Conservation (phyloP, 2,888 invertebrate species). For the Ischnura elegans region DNA sequence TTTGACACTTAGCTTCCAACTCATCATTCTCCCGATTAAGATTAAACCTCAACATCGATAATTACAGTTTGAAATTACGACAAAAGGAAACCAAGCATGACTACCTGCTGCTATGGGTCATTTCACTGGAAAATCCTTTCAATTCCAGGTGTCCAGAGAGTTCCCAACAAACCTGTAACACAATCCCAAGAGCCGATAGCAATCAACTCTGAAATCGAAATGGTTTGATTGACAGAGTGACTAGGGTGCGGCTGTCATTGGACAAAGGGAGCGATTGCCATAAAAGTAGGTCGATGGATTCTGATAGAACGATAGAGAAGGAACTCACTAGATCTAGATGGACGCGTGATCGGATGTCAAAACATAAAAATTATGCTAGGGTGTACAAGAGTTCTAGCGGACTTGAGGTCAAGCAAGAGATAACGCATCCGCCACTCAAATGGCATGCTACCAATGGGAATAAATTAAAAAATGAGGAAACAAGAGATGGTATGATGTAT, state of each 20-base stretch:
- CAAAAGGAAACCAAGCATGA: not conserved
- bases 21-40: no score
- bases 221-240: constrained; percentile 26
- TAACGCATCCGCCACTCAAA: not conserved
- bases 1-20: no score
- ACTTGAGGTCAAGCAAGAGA: not conserved
- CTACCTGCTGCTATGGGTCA: not conserved
- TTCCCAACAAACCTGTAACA: not conserved
- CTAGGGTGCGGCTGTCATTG: constrained; percentile 15
- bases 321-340: not conserved
- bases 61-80: not conserved
- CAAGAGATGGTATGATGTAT: not conserved
- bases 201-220: not conserved
- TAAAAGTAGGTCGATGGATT: constrained; percentile 10
- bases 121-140: not conserved
- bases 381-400: not conserved
- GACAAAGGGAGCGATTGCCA: not conserved
- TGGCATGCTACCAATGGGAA: not conserved
- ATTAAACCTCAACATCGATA: no score
- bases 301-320: not conserved
- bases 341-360: not conserved
- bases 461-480: not conserved
- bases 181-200: not conserved
- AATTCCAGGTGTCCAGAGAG: not conserved
- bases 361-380: not conserved